Evolutionary conservation across 2,113 vertebrate genomes (phyloP).

Genomic region (Centropus bengalensis): DNA sequence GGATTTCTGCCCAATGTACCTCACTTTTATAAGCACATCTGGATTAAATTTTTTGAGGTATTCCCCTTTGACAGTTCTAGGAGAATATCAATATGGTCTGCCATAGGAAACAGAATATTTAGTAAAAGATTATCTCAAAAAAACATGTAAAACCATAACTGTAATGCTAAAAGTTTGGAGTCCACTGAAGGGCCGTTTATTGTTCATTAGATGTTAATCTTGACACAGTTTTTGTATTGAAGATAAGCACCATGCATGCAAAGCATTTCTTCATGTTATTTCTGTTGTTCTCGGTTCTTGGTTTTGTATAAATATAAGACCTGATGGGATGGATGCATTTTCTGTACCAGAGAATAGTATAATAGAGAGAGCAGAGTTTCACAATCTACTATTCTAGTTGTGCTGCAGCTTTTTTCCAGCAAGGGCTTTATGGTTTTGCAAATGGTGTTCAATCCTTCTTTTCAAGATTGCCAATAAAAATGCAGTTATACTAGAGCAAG

Average conservation of each 20-base stretch:
- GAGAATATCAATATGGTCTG: neutral
- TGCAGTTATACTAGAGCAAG: neutral
- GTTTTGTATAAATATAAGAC: neutral
- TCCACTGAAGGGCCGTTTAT: slow-evolving; percentile 25
- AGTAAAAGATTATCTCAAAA: neutral
- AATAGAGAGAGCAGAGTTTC: neutral
- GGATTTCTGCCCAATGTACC: neutral
- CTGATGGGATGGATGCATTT: neutral
- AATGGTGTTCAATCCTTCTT: neutral
- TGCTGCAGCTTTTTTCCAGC: neutral
- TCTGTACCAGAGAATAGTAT: neutral
- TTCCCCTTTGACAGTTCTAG: neutral
- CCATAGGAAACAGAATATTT: neutral
- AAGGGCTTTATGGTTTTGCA: neutral
- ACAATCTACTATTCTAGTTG: neutral
- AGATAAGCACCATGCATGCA: neutral
- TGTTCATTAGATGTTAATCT: slow-evolving; percentile 33
- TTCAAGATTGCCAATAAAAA: neutral
- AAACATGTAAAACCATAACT: neutral
- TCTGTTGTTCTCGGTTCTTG: neutral
- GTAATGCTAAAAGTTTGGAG: neutral
- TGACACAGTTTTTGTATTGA: slow-evolving; percentile 10
- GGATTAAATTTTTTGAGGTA: neutral
- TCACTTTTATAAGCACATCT: neutral
- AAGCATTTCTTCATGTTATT: neutral